phyloP scores from a whole-genome alignment of 2,113 vertebrate genomes.

The Rhagologus leucostigma region DNA sequence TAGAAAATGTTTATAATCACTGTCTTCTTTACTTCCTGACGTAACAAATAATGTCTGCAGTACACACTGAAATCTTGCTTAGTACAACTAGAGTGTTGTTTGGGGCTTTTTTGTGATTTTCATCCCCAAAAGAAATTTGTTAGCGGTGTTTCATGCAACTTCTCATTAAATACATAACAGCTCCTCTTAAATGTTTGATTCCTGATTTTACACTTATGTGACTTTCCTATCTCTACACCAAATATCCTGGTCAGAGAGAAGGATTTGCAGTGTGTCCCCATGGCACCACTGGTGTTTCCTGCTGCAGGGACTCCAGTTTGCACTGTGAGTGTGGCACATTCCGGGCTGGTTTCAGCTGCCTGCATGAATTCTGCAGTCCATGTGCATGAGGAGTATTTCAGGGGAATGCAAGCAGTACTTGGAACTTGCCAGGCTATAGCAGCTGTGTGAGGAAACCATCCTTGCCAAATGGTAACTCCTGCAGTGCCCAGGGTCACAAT shows the following conservation, averaged over 20 bases:
- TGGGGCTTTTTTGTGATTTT: background rate
- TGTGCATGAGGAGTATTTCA: background rate
- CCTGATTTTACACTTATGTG: background rate
- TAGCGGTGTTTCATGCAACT: background rate
- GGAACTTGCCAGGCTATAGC: background rate
- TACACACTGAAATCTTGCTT: background rate
- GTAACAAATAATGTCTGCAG: background rate
- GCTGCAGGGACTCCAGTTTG: background rate
- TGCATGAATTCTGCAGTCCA: background rate
- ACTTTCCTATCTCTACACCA: background rate
- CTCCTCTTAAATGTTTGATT: background rate
- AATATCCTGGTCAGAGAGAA: background rate
- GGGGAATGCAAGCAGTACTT: background rate
- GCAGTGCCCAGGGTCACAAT: background rate
- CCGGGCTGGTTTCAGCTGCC: background rate
- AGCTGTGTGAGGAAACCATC: background rate
- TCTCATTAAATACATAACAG: background rate
- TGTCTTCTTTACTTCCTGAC: background rate
- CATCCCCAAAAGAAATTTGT: background rate
- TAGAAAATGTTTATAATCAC: background rate
- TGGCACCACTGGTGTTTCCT: background rate
- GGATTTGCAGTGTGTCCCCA: background rate
- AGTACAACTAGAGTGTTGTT: background rate
- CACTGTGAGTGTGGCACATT: accelerated
- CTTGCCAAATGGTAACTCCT: background rate